A percentile compares a stretch with the other conserved stretches of the same genome.
Conservation (phyloP, 1,140 invertebrate genomes). For the Galleria mellonella region DNA sequence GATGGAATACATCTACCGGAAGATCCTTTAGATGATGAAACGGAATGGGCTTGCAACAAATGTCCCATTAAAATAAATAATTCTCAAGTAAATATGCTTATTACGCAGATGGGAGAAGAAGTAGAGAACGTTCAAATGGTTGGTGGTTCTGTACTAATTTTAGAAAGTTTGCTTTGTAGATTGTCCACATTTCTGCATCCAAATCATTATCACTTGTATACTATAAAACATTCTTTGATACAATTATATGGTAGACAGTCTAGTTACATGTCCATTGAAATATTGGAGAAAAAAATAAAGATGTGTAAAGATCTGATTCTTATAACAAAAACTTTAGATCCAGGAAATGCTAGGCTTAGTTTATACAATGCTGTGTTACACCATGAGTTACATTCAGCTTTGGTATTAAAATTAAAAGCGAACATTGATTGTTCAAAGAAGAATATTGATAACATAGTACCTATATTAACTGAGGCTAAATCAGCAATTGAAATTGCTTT, state of each 20-base stretch:
- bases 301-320: slow-evolving; percentile 81
- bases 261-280: slow-evolving; percentile 75
- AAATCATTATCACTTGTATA: slow-evolving; percentile 87
- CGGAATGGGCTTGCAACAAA: slow-evolving; percentile 83
- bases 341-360: slow-evolving; percentile 79
- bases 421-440: slow-evolving; percentile 49
- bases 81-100: slow-evolving; percentile 74
- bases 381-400: slow-evolving; percentile 79
- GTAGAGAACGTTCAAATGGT: slow-evolving; percentile 79
- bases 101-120: slow-evolving; percentile 82
- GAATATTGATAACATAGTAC: slow-evolving; percentile 38
- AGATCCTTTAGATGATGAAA: slow-evolving; percentile 79
- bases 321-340: slow-evolving; percentile 80
- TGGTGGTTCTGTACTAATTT: slow-evolving; percentile 74
- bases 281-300: slow-evolving; percentile 78
- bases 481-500: slow-evolving; percentile 40
- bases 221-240: slow-evolving; percentile 85
- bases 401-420: slow-evolving; percentile 72
- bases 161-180: slow-evolving; percentile 79
- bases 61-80: slow-evolving; percentile 77
- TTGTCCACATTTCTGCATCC: slow-evolving; percentile 82
- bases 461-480: slow-evolving; percentile 43
- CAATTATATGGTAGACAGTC: slow-evolving; percentile 83
- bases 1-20: slow-evolving; percentile 80
- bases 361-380: slow-evolving; percentile 83